Conservation (phyloP, 2,888 invertebrate genomes). For the Ariolimax columbianus region DNA sequence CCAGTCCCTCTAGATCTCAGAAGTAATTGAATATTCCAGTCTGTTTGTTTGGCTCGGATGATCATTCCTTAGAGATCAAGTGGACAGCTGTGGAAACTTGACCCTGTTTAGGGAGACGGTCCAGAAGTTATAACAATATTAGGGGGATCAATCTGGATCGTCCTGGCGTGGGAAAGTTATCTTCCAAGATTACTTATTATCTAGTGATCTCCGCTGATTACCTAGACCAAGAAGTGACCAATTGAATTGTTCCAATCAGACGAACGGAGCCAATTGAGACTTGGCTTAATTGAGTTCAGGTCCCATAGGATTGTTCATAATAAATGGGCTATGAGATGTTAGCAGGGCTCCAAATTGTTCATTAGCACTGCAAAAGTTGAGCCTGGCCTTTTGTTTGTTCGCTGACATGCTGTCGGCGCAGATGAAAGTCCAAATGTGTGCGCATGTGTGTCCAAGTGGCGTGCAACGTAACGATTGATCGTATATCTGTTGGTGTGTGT, state of each 20-base stretch:
- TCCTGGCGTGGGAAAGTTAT: conserved; percentile 32
- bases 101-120: background rate
- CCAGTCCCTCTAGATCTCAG: background rate
- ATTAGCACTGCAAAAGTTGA: conserved; percentile 9
- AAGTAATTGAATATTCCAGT: conserved; percentile 21
- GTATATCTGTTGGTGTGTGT: too few relatives aligned
- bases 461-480: too few relatives aligned
- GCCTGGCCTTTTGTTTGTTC: conserved; percentile 3
- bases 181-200: conserved; percentile 45
- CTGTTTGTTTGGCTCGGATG: conserved; percentile 18
- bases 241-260: conserved; percentile 36
- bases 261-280: conserved; percentile 42
- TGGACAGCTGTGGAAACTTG: conserved; percentile 30
- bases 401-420: background rate
- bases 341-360: conserved; percentile 35
- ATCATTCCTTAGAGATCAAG: conserved; percentile 13
- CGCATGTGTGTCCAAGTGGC: too few relatives aligned
- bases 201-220: conserved; percentile 43
- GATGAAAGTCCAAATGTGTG: background rate
- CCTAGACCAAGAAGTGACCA: conserved; percentile 44
- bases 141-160: conserved; percentile 34
- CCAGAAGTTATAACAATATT: conserved; percentile 42
- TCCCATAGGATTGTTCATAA: conserved; percentile 46
- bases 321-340: conserved; percentile 43
- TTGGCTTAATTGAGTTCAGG: conserved; percentile 42